phyloP scores from a whole-genome alignment of 1,140 invertebrate genomes.

The Diorhabda elongata region DNA sequence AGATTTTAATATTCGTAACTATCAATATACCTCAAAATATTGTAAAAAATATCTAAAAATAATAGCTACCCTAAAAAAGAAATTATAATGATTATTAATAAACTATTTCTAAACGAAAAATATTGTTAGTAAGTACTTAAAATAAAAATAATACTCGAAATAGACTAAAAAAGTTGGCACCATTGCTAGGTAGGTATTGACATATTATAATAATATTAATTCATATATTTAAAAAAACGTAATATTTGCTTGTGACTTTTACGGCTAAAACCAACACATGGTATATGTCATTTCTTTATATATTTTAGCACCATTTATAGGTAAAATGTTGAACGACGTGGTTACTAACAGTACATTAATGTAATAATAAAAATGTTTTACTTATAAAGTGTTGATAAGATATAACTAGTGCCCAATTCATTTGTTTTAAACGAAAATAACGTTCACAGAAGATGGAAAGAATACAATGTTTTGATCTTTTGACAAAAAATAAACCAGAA shows the following conservation, averaged over 20 bases:
- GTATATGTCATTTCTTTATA: no score
- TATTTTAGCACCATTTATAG: no score
- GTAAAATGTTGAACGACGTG: no score
- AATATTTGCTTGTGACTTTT: no score
- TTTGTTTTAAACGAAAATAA: no score
- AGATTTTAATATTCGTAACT: conserved; percentile 15
- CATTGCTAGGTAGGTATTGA: background rate
- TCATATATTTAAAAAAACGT: no score
- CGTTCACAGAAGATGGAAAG: no score
- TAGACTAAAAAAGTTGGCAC: background rate
- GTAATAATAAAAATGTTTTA: background rate
- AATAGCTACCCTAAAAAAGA: background rate
- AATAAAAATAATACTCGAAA: background rate
- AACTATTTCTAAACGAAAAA: background rate
- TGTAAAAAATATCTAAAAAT: conserved; percentile 10
- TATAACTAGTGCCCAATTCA: no score
- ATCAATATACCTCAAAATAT: conserved; percentile 8
- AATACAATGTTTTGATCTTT: no score
- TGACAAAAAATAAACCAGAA: no score
- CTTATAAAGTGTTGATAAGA: background rate
- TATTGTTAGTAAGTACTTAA: background rate
- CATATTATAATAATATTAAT: no score
- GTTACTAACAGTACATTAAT: background rate
- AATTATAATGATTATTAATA: background rate
- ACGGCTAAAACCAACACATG: no score